Evolutionary conservation across 2,888 invertebrate species (phyloP).

Genomic region (Nebria salina): DNA sequence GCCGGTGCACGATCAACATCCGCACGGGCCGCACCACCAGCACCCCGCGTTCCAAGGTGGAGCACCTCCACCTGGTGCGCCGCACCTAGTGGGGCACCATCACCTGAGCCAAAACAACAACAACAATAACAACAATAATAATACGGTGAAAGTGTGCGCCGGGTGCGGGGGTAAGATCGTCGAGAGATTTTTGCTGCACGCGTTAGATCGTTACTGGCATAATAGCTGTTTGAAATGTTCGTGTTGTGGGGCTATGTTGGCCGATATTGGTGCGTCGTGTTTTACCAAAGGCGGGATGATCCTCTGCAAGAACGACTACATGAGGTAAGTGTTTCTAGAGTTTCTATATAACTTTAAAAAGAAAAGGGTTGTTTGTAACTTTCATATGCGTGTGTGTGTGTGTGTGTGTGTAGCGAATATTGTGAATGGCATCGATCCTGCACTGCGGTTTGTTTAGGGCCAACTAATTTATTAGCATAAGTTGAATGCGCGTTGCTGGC

Average conservation of each 20-base stretch:
- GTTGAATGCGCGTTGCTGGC: slow-evolving; percentile 59
- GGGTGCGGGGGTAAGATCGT: slow-evolving; percentile 93
- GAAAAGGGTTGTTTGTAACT: too few relatives aligned
- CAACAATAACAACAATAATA: slow-evolving; percentile 66
- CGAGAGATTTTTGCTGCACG: slow-evolving; percentile 90
- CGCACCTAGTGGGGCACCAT: slow-evolving; percentile 65
- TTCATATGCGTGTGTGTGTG: slow-evolving; percentile 6
- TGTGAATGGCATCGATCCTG: slow-evolving; percentile 61
- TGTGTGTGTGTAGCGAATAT: slow-evolving; percentile 36
- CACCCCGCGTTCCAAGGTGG: slow-evolving; percentile 64
- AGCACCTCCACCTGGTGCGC: slow-evolving; percentile 63
- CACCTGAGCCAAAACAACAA: slow-evolving; percentile 64
- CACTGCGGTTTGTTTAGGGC: slow-evolving; percentile 63
- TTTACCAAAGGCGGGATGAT: slow-evolving; percentile 94
- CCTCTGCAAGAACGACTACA: slow-evolving; percentile 94
- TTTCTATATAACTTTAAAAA: neutral
- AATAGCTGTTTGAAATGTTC: slow-evolving; percentile 94
- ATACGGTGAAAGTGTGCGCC: slow-evolving; percentile 81
- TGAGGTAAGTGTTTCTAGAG: slow-evolving; percentile 75
- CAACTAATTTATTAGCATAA: slow-evolving; percentile 64
- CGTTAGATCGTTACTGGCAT: slow-evolving; percentile 96
- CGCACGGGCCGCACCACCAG: slow-evolving; percentile 57
- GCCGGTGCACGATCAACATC: slow-evolving; percentile 60
- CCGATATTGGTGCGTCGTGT: slow-evolving; percentile 91
- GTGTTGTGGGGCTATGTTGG: slow-evolving; percentile 87